Conservation (phyloP, 1,140 invertebrate species). For the Drosophila yakuba region DNA sequence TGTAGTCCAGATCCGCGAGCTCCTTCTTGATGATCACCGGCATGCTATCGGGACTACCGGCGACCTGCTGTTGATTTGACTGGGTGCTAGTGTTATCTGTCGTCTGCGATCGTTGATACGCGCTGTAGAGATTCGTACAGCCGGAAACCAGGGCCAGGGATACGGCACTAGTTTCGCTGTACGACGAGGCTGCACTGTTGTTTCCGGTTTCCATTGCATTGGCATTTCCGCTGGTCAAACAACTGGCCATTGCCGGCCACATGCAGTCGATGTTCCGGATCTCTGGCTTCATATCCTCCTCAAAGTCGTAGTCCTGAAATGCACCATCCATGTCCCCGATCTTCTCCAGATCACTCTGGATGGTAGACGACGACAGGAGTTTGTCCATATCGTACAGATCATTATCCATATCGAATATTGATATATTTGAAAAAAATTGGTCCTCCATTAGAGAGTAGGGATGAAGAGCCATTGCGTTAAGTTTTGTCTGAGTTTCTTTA, state of each 20-base stretch:
- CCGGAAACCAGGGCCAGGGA: conserved; percentile 47
- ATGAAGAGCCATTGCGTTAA: conserved; percentile 3
- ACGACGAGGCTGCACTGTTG: conserved; percentile 64
- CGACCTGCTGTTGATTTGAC: neutral
- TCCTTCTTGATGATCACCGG: conserved; percentile 46
- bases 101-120: conserved; percentile 6
- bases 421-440: too few relatives aligned
- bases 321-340: neutral
- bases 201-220: neutral
- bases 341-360: conserved; percentile 41
- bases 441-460: too few relatives aligned
- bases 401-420: neutral
- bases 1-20: conserved; percentile 9
- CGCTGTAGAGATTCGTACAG: conserved; percentile 18
- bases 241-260: conserved; percentile 48
- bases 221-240: conserved; percentile 2
- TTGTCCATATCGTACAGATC: neutral
- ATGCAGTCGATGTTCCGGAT: conserved; percentile 66
- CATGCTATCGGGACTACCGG: neutral
- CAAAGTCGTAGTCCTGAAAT: neutral
- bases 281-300: conserved; percentile 45
- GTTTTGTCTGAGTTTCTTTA: neutral
- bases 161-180: conserved; percentile 58
- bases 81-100: conserved; percentile 5
- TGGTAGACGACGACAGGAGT: neutral